A percentile compares a stretch with the other conserved stretches of the same genome.
Conservation (phyloP, 2,888 invertebrate species). For the Unio delphinus region DNA sequence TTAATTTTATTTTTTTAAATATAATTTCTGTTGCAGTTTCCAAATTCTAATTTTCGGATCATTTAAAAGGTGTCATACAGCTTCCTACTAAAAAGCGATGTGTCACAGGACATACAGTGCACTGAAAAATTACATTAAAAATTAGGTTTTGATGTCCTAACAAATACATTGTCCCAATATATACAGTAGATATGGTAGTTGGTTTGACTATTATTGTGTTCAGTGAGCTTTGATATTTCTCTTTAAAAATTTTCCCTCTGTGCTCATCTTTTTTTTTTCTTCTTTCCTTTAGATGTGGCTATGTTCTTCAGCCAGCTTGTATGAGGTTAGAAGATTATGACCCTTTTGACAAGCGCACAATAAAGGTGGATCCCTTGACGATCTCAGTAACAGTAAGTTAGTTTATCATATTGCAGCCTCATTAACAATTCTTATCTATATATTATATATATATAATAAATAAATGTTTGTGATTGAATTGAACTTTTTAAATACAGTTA, state of each 20-base stretch:
- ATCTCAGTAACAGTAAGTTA: constrained; percentile 78
- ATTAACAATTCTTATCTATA: not conserved
- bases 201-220: not conserved
- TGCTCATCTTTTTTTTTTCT: constrained; percentile 1
- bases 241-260: not conserved
- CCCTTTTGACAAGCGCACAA: constrained; percentile 78
- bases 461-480: not conserved
- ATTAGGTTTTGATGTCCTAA: too few relatives aligned
- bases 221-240: not conserved
- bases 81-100: too few relatives aligned
- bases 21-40: too few relatives aligned
- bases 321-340: constrained; percentile 83
- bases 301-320: constrained; percentile 89
- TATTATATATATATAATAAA: not conserved
- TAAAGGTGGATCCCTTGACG: constrained; percentile 76
- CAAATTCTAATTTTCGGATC: too few relatives aligned
- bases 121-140: too few relatives aligned
- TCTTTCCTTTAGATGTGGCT: constrained; percentile 81
- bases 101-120: too few relatives aligned
- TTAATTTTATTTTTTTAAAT: too few relatives aligned
- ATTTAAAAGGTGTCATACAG: too few relatives aligned
- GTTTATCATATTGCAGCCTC: not conserved
- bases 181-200: too few relatives aligned
- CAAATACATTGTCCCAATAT: too few relatives aligned
- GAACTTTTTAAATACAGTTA: not conserved